phyloP scores from a whole-genome alignment of 2,113 vertebrate genomes.

The Oreochromis spilurus region DNA sequence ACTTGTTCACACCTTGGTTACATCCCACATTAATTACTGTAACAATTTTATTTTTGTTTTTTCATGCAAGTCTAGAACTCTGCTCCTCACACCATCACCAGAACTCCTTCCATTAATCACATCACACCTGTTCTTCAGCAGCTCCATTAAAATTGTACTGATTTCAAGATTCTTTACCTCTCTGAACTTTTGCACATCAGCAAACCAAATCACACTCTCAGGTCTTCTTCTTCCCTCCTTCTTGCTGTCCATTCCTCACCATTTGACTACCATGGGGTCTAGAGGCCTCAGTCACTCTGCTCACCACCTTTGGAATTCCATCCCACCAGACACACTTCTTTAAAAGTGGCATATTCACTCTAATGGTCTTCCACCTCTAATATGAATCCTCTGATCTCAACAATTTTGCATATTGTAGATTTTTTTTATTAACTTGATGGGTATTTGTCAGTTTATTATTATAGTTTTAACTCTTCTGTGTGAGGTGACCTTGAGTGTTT shows the following conservation, averaged over 20 bases:
- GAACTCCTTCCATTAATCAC: not conserved
- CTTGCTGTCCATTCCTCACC: accelerated
- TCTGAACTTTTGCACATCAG: not conserved
- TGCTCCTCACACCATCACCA: not conserved
- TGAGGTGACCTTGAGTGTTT: not conserved
- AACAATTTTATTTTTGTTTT: not conserved
- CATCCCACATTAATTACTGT: not conserved
- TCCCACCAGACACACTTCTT: not conserved
- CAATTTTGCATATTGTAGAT: not conserved
- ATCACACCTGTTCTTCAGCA: not conserved
- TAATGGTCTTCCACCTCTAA: not conserved
- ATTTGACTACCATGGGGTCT: not conserved
- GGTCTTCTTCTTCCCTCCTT: not conserved
- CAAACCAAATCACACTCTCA: not conserved
- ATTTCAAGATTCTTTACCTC: not conserved
- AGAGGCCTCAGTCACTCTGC: not conserved
- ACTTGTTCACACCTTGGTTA: not conserved
- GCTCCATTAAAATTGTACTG: not conserved
- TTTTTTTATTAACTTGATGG: not conserved
- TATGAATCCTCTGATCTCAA: not conserved
- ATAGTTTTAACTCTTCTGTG: not conserved
- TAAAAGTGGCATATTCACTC: not conserved
- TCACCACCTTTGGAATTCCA: not conserved
- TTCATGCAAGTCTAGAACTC: not conserved
- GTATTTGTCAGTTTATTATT: not conserved